phyloP scores from a whole-genome alignment of 2,797 vertebrate species.

The Crax fasciolata region DNA sequence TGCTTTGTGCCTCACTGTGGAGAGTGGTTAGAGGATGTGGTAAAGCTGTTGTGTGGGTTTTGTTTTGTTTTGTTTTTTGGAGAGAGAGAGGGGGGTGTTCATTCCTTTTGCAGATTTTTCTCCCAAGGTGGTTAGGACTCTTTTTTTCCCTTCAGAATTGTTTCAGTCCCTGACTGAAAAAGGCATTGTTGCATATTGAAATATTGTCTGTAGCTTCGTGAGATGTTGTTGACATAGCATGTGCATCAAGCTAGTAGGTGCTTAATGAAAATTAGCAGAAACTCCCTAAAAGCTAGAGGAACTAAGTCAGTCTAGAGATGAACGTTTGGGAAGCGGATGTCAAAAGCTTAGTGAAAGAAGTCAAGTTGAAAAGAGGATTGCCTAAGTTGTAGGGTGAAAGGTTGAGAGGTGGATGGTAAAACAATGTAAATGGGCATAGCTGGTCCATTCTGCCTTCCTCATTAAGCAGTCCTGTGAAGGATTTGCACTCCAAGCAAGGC shows the following conservation, averaged over 20 bases:
- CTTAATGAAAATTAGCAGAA: not conserved
- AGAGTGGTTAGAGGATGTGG: not conserved
- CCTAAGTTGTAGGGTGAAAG: not conserved
- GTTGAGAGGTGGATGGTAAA: not conserved
- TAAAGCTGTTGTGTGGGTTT: not conserved
- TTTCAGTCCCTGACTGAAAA: not conserved
- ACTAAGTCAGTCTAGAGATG: not conserved
- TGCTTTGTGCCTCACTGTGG: not conserved
- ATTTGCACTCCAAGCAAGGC: not conserved
- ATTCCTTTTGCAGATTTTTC: not conserved
- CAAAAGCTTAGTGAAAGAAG: not conserved
- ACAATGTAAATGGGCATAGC: not conserved
- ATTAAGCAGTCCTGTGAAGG: not conserved
- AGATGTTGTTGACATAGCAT: not conserved
- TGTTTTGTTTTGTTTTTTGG: not conserved
- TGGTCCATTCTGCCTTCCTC: not conserved
- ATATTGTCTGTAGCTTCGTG: not conserved
- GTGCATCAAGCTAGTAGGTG: not conserved
- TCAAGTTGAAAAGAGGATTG: not conserved
- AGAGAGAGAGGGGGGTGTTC: fast-evolving
- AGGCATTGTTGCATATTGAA: not conserved
- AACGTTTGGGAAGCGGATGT: not conserved
- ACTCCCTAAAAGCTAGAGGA: not conserved
- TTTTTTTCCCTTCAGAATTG: not conserved
- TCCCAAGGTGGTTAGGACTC: not conserved